Base-by-base conservation (phyloP, 2,888 invertebrate genomes). In the Cerastis leucographa region DNA sequence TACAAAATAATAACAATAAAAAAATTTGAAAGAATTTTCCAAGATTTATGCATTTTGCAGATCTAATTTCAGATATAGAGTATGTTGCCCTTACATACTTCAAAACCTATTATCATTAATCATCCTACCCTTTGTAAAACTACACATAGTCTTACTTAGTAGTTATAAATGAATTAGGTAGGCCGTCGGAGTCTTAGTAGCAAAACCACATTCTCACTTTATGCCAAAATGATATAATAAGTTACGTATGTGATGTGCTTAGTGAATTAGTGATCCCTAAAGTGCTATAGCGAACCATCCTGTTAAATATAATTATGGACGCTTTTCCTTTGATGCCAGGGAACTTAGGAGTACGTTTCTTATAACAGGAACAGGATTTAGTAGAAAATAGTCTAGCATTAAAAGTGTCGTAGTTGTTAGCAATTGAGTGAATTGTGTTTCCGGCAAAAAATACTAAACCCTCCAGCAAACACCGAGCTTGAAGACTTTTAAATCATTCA, bases 181-280 rank as follows among this genome's bases (percentile, higher is more conserved):
- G 35, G 25, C 62, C 35, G 25, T 62, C 25, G 61, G 51, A 46
- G 40, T 67, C 46, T 29, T 51, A 74, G 65, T 29, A 51, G 17
- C 22, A 66, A 51, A 78, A 25, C 69, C 25, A 66, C 14, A 78
- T 51, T 68, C 42, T 44, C 61, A 51, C 19, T 78, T 7, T 40
- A 64, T 14, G n/a, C 17, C 12, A 46, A 66, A 62, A 78, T 66
- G 9, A 70, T 70, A 66, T 78, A 59, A 51, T 80, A 59, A 75
- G 62, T 56, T 35, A 62, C 25, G 29, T 49, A 51, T 65, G 46
- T 82, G 35, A 82, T 51, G 65, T 68, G 62, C 66, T 83, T 70
- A 84, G 49, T 29, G 61, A 68, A 61, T 80, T 70, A 66, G 61
- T 40, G 78, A 84, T 79, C 64, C 68, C 59, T 25, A 69, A 77